These are phyloP conservation scores for Phrynosoma platyrhinos DNA, from an alignment of 2,113 vertebrate genomes.

Conservation along the genomic window DNA sequence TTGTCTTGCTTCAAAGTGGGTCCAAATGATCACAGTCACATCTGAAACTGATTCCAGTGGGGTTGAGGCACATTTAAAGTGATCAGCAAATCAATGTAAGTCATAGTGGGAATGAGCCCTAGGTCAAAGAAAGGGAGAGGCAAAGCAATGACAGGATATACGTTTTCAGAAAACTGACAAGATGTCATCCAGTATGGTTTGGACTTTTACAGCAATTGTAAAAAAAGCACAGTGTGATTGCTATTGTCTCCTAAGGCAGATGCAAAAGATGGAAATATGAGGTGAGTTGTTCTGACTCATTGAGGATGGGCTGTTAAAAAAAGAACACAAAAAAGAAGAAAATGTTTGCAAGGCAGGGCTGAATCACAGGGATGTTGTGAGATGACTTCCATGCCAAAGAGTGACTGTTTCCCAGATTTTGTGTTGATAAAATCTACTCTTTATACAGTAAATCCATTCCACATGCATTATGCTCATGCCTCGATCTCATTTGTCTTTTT, in stretches of 20 bases:
- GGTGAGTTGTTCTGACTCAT: not conserved
- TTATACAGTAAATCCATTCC: not conserved
- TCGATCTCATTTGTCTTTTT: not conserved
- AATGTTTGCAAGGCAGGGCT: not conserved
- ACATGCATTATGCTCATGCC: not conserved
- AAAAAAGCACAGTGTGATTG: not conserved
- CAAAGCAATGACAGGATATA: not conserved
- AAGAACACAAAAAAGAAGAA: not conserved
- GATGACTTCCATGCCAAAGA: not conserved
- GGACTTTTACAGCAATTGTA: fast-evolving
- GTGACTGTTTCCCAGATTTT: not conserved
- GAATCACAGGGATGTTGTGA: not conserved
- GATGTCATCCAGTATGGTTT: not conserved
- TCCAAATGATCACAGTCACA: too few relatives aligned
- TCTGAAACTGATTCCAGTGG: too few relatives aligned
- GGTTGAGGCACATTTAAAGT: too few relatives aligned
- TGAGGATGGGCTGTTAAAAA: constrained; percentile 15
- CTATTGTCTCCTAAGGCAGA: not conserved
- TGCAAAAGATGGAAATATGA: not conserved
- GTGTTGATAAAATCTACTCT: not conserved
- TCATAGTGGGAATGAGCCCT: too few relatives aligned
- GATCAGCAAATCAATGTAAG: too few relatives aligned
- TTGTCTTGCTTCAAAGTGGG: too few relatives aligned
- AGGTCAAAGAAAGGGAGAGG: constrained; percentile 1
- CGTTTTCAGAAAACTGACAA: not conserved